phyloP scores from a whole-genome alignment of 2,888 invertebrate species.

The Thyatira batis region DNA sequence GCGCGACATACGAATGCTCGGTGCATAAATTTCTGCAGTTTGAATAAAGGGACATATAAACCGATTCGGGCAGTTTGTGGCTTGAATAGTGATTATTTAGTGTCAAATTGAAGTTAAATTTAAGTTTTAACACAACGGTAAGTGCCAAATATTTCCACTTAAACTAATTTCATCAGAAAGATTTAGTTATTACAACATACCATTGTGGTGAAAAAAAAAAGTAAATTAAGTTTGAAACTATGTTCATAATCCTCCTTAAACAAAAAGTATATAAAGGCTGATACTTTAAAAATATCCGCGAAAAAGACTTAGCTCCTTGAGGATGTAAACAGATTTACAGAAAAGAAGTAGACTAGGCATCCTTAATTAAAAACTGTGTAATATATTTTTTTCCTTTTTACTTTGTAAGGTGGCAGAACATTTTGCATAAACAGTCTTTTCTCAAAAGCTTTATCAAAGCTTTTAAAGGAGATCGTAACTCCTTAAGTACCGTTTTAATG shows the following conservation, averaged over 20 bases:
- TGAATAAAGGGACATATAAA: slow-evolving; percentile 30
- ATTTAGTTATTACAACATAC: no score
- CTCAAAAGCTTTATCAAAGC: slow-evolving; percentile 39
- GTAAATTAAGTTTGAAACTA: neutral
- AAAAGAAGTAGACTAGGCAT: slow-evolving; percentile 15
- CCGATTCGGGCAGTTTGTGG: slow-evolving; percentile 19
- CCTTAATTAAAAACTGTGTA: slow-evolving; percentile 32
- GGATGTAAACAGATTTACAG: neutral
- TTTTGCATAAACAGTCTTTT: slow-evolving; percentile 36
- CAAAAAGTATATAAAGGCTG: neutral
- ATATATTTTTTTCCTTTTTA: slow-evolving; percentile 15
- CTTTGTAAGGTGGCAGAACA: slow-evolving; percentile 25
- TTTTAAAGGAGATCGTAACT: slow-evolving; percentile 57
- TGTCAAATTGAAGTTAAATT: neutral
- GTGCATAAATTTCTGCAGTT: slow-evolving; percentile 39
- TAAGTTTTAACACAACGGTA: no score
- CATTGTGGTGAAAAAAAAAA: no score
- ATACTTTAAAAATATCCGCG: neutral
- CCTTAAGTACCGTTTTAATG: slow-evolving; percentile 61
- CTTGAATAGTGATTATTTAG: slow-evolving; percentile 1
- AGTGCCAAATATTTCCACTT: no score
- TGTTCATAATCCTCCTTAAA: neutral
- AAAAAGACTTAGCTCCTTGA: neutral
- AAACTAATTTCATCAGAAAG: no score
- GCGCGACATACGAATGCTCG: slow-evolving; percentile 13